These are phyloP conservation scores for Catagonus wagneri DNA, from an alignment of 2,113 vertebrate genomes.

Conservation along the genomic window DNA sequence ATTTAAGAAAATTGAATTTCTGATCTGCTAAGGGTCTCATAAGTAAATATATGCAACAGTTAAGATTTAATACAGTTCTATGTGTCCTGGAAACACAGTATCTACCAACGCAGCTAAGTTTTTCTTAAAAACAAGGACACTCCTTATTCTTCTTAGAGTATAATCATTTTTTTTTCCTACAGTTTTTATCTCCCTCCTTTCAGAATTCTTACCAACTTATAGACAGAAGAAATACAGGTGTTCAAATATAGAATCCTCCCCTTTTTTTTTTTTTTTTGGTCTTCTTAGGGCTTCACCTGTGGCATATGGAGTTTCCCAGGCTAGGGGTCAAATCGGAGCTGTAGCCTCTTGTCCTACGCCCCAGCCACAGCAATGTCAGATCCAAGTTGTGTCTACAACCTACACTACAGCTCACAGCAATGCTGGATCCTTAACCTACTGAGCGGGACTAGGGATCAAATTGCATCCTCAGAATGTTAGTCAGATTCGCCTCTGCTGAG, in stretches of 20 bases:
- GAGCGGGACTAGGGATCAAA: too few species aligned
- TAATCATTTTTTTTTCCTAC: neutral
- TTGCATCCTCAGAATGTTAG: too few species aligned
- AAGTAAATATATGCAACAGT: neutral
- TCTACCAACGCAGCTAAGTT: neutral
- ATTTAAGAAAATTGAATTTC: neutral
- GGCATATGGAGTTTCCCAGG: too few species aligned
- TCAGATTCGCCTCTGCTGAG: too few species aligned
- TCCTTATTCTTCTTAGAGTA: neutral
- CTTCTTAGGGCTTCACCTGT: too few species aligned
- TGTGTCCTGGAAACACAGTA: neutral
- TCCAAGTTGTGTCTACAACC: too few species aligned
- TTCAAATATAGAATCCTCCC: slow-evolving; percentile 9
- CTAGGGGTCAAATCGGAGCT: too few species aligned
- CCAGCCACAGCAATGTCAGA: too few species aligned
- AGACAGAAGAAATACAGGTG: neutral
- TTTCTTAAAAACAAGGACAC: neutral
- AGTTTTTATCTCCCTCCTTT: neutral
- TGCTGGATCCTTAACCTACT: too few species aligned
- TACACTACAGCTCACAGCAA: too few species aligned
- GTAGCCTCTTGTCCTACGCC: too few species aligned
- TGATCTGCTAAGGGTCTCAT: neutral
- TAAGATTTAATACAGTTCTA: neutral
- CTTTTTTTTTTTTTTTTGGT: too few species aligned
- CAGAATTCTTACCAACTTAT: neutral